phyloP scores from a whole-genome alignment of 2,113 vertebrate species.

The Lonchura striata region DNA sequence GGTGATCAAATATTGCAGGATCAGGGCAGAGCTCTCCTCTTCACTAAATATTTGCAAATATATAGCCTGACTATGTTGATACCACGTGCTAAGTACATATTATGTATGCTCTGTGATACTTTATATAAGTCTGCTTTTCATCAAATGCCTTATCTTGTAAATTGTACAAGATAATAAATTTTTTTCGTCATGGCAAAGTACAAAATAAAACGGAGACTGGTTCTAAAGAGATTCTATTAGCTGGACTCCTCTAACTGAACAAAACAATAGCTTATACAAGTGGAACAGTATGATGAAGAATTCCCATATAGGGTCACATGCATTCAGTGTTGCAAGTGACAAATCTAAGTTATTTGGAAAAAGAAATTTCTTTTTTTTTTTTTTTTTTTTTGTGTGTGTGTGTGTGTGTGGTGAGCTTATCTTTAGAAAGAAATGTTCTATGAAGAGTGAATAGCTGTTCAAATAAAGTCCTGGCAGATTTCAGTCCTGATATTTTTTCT shows the following conservation, averaged over 20 bases:
- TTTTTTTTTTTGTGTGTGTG: too few relatives aligned
- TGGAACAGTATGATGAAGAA: background rate
- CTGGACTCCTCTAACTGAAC: background rate
- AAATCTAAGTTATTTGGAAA: background rate
- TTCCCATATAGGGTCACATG: background rate
- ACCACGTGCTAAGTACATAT: background rate
- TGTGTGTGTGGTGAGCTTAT: background rate
- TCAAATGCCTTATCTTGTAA: background rate
- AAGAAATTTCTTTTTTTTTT: background rate
- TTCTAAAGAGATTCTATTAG: background rate
- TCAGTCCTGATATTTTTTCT: background rate
- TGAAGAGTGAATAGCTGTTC: background rate
- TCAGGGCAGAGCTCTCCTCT: background rate
- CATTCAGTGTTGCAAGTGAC: background rate
- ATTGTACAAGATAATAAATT: background rate
- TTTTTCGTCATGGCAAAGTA: background rate
- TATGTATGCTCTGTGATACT: background rate
- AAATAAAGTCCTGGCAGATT: background rate
- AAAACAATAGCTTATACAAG: background rate
- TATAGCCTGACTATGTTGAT: background rate
- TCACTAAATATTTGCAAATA: background rate
- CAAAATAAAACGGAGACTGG: background rate
- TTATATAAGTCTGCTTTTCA: background rate
- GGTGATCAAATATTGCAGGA: background rate
- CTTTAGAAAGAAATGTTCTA: background rate